Evolutionary conservation across 2,888 invertebrate species (phyloP).

Genomic region (Mimumesa dahlbomi): DNA sequence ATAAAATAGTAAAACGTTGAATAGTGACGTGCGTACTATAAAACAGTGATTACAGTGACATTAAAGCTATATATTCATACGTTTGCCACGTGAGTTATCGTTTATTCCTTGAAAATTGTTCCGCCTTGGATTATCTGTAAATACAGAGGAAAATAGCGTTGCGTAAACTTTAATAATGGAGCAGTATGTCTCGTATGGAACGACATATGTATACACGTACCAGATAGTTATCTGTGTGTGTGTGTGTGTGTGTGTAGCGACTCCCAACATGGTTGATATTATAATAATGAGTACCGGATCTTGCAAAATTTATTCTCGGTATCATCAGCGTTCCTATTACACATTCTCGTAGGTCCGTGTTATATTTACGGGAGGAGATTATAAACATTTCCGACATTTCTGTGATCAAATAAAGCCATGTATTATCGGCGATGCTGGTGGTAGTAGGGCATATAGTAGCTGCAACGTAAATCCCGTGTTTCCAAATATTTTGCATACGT

Average conservation of each 20-base stretch:
- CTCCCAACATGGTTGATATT: too few relatives aligned
- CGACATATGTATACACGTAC: not conserved
- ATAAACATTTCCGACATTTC: too few relatives aligned
- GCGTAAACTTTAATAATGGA: slow-evolving; percentile 25
- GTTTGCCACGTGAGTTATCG: not conserved
- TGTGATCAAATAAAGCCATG: too few relatives aligned
- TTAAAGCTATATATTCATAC: not conserved
- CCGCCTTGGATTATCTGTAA: slow-evolving; percentile 4
- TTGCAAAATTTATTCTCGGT: not conserved
- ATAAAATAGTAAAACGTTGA: too few relatives aligned
- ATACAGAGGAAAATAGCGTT: slow-evolving; percentile 11
- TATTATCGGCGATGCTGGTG: too few relatives aligned
- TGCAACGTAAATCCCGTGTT: not conserved
- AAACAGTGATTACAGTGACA: not conserved
- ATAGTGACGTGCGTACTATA: not conserved
- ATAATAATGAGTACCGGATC: slow-evolving; percentile 5
- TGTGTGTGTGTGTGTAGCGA: too few relatives aligned
- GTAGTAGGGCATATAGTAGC: too few relatives aligned
- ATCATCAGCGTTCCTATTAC: not conserved
- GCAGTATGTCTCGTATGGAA: slow-evolving; percentile 8
- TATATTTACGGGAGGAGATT: too few relatives aligned
- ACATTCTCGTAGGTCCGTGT: not conserved
- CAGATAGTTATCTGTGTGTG: slow-evolving; percentile 1
- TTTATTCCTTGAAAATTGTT: not conserved
- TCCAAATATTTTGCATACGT: slow-evolving; percentile 15